Base-by-base conservation (phyloP, 2,797 vertebrate species). In the Phylloscopus collybita region DNA sequence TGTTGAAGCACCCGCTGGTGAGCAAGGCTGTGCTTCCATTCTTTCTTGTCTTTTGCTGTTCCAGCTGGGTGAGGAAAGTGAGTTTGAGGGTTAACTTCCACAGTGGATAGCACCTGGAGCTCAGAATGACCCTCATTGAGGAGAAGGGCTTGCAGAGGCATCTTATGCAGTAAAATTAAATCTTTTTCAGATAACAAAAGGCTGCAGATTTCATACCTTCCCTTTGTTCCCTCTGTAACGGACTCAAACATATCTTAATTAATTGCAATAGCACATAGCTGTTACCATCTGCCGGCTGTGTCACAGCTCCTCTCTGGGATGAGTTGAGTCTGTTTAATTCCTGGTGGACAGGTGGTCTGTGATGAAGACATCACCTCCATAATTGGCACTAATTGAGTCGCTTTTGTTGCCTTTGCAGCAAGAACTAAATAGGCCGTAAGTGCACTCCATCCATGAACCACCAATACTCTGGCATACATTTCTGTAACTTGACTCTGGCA, bases 1-100 rank as follows among this genome's bases (percentile, higher is more conserved):
- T 98, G 23, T 98, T 99, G 83, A 99, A 99, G 95, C 99, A 99
- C 92, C 99, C 99, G 27, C 94, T 99, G 99, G 99, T 99, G 97
- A 91, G 98, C n/a, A 86, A 51, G 45, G 34, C 81, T 72, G 40
- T 42, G 32, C 59, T 85, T 91, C 49, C 23, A 75, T 38, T 38
- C 49, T 88, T 80, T 56, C 2, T 5, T 66, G 47, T 73, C 36
- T 83, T 91, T 34, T 45, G 2, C 42, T 78, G 26, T 88, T 92
- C 59, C 40, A 65, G 0, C 15, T 78, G 38, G 3, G 6, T 54
- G 29, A 81, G 71, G 60, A 30, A 78, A 75, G 22, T 15, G 72
- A 86, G 32, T 70, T 27, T 79, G 72, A 88, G 66, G 49, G n/a
- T 69, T 88, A 66, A 60, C 23, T 75, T 92, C 30, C 16, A 20